A percentile compares a stretch with the other conserved stretches of the same genome.
phyloP scores from a whole-genome alignment of 2,113 vertebrate species.

The Machaerirhynchus nigripectus region DNA sequence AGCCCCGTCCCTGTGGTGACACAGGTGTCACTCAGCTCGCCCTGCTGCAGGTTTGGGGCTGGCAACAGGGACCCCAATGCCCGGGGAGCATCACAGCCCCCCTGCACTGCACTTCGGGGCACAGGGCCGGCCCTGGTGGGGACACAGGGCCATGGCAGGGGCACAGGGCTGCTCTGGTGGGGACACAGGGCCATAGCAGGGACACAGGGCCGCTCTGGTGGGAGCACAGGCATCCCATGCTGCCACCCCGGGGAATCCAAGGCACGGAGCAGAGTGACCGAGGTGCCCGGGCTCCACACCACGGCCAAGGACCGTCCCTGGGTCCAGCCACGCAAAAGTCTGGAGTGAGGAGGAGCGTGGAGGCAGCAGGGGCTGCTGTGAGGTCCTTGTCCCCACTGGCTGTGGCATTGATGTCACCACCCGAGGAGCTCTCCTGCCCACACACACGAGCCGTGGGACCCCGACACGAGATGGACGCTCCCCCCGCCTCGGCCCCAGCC shows the following conservation, averaged over 20 bases:
- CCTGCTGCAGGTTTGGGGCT: background rate
- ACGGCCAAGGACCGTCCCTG: fast-evolving
- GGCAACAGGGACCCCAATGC: background rate
- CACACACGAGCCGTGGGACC: fast-evolving
- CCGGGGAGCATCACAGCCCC: background rate
- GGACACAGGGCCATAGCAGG: background rate
- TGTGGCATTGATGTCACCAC: fast-evolving
- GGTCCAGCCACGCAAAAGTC: background rate
- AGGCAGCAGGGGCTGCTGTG: background rate
- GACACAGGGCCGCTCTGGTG: background rate
- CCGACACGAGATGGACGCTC: fast-evolving
- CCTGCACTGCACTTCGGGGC: background rate
- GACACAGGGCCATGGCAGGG: background rate
- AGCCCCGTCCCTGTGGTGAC: background rate
- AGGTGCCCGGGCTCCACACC: background rate
- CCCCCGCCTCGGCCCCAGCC: fast-evolving
- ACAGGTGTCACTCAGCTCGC: background rate
- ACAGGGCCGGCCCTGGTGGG: too few relatives aligned
- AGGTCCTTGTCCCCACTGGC: background rate
- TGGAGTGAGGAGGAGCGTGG: fast-evolving
- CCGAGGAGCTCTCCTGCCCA: background rate
- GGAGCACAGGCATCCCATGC: background rate
- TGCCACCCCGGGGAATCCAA: fast-evolving
- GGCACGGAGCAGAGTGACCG: fast-evolving
- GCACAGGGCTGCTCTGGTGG: background rate